Evolutionary conservation across 2,797 vertebrate species (phyloP).

Genomic region (Allobates femoralis): DNA sequence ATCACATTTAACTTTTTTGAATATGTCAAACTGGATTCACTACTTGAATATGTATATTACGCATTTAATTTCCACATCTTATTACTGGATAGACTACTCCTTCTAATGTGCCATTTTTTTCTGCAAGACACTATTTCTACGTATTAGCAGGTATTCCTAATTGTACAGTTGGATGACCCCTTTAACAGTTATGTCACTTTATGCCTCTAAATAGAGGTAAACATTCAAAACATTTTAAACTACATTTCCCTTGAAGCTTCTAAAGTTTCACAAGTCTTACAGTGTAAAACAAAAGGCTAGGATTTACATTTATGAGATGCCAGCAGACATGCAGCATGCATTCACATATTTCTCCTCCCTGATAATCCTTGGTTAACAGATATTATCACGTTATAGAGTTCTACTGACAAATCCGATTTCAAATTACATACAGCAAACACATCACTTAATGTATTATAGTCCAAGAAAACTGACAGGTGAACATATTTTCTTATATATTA

Average conservation of each 20-base stretch:
- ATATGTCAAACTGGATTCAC: neutral
- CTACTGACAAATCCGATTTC: constrained; percentile 42
- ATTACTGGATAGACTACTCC: neutral
- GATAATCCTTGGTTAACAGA: constrained; percentile 48
- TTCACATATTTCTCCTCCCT: constrained; percentile 48
- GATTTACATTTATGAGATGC: constrained; percentile 36
- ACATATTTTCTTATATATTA: too few relatives aligned
- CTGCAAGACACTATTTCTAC: neutral
- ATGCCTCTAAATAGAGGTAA: constrained; percentile 18
- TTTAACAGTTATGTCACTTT: constrained; percentile 5
- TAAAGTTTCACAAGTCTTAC: constrained; percentile 38
- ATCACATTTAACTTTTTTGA: neutral
- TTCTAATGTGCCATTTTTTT: neutral
- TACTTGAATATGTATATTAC: neutral
- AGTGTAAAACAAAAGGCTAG: constrained; percentile 38
- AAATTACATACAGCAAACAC: constrained; percentile 18
- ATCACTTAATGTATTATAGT: neutral
- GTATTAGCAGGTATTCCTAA: neutral
- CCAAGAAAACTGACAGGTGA: too few relatives aligned
- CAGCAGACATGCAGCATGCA: constrained; percentile 23
- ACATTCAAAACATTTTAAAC: neutral
- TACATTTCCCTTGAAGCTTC: constrained; percentile 13
- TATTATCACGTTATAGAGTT: constrained; percentile 35
- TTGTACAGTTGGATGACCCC: neutral
- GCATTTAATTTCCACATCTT: neutral